Evolutionary conservation across 2,888 invertebrate species (phyloP).

Genomic region (Hedya salicella): DNA sequence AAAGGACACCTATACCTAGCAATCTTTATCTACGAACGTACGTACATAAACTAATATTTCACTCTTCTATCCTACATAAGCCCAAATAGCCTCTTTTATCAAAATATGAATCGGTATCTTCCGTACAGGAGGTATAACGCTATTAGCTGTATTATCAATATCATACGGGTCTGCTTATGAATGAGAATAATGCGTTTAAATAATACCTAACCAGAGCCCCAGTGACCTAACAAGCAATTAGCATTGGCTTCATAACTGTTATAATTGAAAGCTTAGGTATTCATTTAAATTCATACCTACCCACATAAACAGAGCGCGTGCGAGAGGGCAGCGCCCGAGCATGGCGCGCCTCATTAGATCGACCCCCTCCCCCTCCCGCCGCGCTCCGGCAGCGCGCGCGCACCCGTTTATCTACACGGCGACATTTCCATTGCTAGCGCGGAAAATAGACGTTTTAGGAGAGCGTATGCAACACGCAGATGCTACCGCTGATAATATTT

Average conservation of each 20-base stretch:
- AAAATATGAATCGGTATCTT: not conserved
- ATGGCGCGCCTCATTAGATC: constrained; percentile 74
- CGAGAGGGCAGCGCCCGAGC: constrained; percentile 73
- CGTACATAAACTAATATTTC: no score
- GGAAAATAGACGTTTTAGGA: constrained; percentile 80
- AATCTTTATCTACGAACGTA: no score
- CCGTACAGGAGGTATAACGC: not conserved
- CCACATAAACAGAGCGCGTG: constrained; percentile 66
- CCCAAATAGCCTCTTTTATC: not conserved
- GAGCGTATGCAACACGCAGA: constrained; percentile 67
- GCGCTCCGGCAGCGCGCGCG: constrained; percentile 59
- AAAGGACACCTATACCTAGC: no score
- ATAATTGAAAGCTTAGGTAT: constrained; percentile 67
- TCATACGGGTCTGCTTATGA: constrained; percentile 8
- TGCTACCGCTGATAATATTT: constrained; percentile 70
- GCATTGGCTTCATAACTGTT: constrained; percentile 45
- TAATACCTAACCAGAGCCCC: constrained; percentile 14
- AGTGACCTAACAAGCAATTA: constrained; percentile 28
- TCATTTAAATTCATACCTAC: constrained; percentile 70
- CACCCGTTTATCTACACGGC: constrained; percentile 73
- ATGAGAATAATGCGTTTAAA: constrained; percentile 16
- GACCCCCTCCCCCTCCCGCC: constrained; percentile 48
- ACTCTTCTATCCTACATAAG: no score
- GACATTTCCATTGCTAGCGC: constrained; percentile 78
- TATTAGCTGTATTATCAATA: not conserved